Base-by-base conservation (phyloP, 1,140 invertebrate species). In the Oncopeltus fasciatus region DNA sequence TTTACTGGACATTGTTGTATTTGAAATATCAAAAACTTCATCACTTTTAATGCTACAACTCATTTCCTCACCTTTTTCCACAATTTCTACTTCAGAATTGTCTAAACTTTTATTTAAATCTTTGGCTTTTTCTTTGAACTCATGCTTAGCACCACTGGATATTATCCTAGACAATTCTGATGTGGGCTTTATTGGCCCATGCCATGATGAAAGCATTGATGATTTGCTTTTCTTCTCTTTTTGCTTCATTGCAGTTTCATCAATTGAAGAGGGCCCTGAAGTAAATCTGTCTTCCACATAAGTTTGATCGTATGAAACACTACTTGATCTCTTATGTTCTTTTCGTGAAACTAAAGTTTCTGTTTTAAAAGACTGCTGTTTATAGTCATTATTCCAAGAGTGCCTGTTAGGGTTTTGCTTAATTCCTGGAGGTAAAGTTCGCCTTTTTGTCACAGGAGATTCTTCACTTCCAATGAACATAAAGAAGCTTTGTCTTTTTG, bases 391-490 rank as follows among this genome's bases (percentile, higher is more conserved):
- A 24, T 80, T 81, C 80, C 80, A 82, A 0, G 80, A 82, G 68
- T 82, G 79, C 14, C 80, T 72, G 62, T 82, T 80, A 27, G 75
- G 74, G 5, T 75, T 70, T n/a, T 78, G 74, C 33, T 67, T 70
- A 27, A 75, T 70, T 1, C 76, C 75, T 5, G 75, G 75, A 11
- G 79, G 78, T 26, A 78, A 65, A 0, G 77, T 80, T 49, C 77
- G 75, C 20, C 79, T 73, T 62, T 78, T 69, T 0, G 77, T 72
- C 1, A 79, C 74, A 1, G 80, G 72, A 46, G 67, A 65, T 0
- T 78, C 78, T 64, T 83, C 81, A 12, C 78, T 78, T 63, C 82
- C 80, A 59, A 81, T 80, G 58, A 77, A 79, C 76, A 80, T 78
- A 61, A 77, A 80, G 20, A 79, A 75, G 16, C 77, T 74, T 29